Evolutionary conservation across 2,888 invertebrate species (phyloP).

Genomic region (Rhodophaea formosa): DNA sequence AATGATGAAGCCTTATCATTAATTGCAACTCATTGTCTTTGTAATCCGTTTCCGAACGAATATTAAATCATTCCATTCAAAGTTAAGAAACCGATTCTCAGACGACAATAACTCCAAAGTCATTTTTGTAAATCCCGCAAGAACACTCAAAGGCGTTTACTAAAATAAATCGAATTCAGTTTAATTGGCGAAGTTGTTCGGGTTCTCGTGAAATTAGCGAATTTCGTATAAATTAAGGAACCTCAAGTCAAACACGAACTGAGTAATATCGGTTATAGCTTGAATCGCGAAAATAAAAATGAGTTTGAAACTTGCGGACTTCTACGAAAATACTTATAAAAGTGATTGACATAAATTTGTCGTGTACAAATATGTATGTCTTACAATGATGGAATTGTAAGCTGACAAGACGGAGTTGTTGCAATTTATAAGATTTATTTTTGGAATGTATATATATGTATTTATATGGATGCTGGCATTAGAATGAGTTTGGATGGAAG

Average conservation of each 20-base stretch:
- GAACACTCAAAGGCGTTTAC: slow-evolving; percentile 46
- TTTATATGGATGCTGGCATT: too few relatives aligned
- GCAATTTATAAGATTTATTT: neutral
- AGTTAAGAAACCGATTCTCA: slow-evolving; percentile 43
- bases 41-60: slow-evolving; percentile 8
- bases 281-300: slow-evolving; percentile 31
- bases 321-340: neutral
- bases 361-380: too few relatives aligned
- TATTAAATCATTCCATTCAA: slow-evolving; percentile 15
- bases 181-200: slow-evolving; percentile 66
- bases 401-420: neutral
- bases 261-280: slow-evolving; percentile 31
- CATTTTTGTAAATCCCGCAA: slow-evolving; percentile 48
- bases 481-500: too few relatives aligned
- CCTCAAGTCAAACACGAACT: slow-evolving; percentile 36
- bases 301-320: slow-evolving; percentile 25
- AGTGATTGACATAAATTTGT: neutral
- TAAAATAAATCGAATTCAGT: slow-evolving; percentile 59
- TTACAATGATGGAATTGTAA: neutral
- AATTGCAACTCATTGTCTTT: neutral
- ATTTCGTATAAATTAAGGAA: slow-evolving; percentile 50
- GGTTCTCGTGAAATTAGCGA: slow-evolving; percentile 53
- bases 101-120: slow-evolving; percentile 40
- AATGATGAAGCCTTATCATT: neutral
- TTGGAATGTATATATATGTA: neutral